These are phyloP conservation scores for Pseudomyrmex flavicornis DNA, from an alignment of 1,140 invertebrate genomes.

Conservation along the genomic window DNA sequence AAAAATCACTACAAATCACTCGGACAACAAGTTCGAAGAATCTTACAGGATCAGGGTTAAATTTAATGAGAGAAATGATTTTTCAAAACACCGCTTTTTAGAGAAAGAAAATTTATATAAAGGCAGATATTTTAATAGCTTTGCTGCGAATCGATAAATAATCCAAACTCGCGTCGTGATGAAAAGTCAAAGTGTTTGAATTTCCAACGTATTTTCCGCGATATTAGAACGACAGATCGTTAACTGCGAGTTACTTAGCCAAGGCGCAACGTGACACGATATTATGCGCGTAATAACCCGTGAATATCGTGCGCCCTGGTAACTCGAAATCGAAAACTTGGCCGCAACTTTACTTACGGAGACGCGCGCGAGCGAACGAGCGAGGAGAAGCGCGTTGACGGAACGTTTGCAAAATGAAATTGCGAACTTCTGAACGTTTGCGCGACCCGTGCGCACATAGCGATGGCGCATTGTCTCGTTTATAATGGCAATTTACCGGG, in stretches of 20 bases:
- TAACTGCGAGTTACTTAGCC: conserved; percentile 27
- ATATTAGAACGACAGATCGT: conserved; percentile 15
- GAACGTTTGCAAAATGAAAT: conserved; percentile 61
- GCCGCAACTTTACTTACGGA: conserved; percentile 42
- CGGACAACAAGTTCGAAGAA: too few species aligned
- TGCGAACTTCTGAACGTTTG: conserved; percentile 52
- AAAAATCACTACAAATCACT: too few species aligned
- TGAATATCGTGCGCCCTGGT: conserved; percentile 11
- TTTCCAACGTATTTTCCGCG: not conserved
- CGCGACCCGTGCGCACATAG: conserved; percentile 15
- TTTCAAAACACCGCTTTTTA: too few species aligned
- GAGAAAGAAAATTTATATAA: too few species aligned
- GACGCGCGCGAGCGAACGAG: not conserved
- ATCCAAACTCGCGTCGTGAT: too few species aligned
- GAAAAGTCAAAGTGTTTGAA: not conserved
- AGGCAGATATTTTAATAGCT: too few species aligned
- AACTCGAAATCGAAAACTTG: conserved; percentile 50
- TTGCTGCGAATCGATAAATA: too few species aligned
- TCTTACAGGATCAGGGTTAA: too few species aligned
- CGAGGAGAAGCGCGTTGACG: conserved; percentile 1
- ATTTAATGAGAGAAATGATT: too few species aligned
- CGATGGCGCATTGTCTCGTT: conserved; percentile 55
- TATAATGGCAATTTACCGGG: conserved; percentile 67
- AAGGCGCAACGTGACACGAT: conserved; percentile 4
- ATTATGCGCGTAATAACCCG: conserved; percentile 45